These are phyloP conservation scores for Zenarchopterus dispar DNA, from an alignment of 2,797 vertebrate genomes.

Conservation along the genomic window DNA sequence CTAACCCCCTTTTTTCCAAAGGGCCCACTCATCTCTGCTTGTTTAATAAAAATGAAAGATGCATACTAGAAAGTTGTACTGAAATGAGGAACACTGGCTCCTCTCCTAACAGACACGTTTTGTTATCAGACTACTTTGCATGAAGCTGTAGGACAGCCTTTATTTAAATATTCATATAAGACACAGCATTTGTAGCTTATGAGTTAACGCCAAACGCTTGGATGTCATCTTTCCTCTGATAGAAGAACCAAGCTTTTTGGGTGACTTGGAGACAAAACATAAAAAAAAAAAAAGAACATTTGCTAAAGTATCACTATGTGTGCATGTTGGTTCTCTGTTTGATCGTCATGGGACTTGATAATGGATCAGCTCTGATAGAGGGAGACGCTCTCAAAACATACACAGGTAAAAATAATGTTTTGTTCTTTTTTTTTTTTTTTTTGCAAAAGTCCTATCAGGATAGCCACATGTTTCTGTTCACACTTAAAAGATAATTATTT, in stretches of 20 bases:
- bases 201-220: background rate
- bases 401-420: conserved; percentile 2
- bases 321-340: too few species aligned
- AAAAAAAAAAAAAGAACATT: background rate
- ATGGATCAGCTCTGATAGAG: conserved; percentile 6
- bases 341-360: conserved; percentile 18
- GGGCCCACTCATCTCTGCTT: too few species aligned
- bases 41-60: too few species aligned
- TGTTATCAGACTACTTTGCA: conserved; percentile 55
- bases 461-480: background rate
- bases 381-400: conserved; percentile 3
- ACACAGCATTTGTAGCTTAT: background rate
- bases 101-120: background rate
- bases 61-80: background rate
- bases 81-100: background rate
- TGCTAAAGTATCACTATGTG: too few species aligned
- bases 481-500: background rate
- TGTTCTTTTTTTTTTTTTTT: background rate
- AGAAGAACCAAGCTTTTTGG: background rate
- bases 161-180: conserved; percentile 11
- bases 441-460: background rate
- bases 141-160: background rate
- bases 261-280: background rate
- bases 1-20: too few species aligned
- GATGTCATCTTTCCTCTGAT: background rate